A percentile compares a stretch with the other conserved stretches of the same genome.
phyloP scores from a whole-genome alignment of 2,113 vertebrate species.

The Aramus guarauna region DNA sequence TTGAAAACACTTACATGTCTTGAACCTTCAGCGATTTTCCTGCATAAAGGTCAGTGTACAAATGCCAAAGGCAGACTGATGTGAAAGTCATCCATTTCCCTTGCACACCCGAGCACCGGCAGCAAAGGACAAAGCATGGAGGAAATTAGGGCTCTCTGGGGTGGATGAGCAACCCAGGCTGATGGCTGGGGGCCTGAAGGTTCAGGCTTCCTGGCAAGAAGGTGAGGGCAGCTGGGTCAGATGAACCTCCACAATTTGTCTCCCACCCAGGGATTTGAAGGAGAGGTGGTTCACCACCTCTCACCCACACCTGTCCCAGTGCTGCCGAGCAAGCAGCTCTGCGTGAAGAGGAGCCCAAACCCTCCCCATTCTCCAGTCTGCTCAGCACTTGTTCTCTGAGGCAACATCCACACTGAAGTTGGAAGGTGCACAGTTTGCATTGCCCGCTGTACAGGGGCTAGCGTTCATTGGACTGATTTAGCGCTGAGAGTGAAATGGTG shows the following conservation, averaged over 20 bases:
- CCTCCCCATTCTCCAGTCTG: background rate
- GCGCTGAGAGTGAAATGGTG: background rate
- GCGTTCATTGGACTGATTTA: background rate
- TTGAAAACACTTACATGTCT: background rate
- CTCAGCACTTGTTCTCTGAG: background rate
- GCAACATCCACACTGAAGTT: too few species aligned
- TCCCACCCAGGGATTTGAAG: accelerated
- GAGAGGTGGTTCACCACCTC: background rate
- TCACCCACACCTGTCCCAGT: background rate
- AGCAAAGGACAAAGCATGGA: background rate
- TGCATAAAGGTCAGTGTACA: background rate
- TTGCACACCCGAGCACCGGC: background rate
- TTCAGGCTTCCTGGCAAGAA: background rate
- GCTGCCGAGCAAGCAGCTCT: background rate
- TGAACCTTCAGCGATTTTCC: background rate
- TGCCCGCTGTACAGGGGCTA: background rate
- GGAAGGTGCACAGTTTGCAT: background rate
- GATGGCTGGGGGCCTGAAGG: background rate
- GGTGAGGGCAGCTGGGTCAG: background rate
- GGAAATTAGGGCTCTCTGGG: background rate
- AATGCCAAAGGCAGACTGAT: background rate
- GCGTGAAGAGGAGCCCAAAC: background rate
- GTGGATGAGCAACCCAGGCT: background rate
- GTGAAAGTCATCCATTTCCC: background rate
- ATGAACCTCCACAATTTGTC: background rate